Evolutionary conservation across 2,888 invertebrate species (phyloP).

Genomic region (Odontocolon sp.): DNA sequence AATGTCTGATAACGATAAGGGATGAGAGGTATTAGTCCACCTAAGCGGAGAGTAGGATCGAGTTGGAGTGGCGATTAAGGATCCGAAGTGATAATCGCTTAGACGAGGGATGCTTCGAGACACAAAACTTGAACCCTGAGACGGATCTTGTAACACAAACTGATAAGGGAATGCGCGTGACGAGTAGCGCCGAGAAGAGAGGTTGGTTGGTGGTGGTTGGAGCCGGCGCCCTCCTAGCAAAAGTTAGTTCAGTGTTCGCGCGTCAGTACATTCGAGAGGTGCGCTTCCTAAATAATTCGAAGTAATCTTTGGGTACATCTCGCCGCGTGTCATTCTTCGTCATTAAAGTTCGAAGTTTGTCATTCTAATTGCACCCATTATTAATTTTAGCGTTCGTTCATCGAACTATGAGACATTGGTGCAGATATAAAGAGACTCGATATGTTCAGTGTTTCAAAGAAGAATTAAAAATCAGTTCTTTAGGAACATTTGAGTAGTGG

Average conservation of each 20-base stretch:
- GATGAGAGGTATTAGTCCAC: neutral
- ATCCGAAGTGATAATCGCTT: neutral
- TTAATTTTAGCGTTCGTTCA: neutral
- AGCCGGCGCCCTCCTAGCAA: slow-evolving; percentile 70
- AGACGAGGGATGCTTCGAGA: neutral
- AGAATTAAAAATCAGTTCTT: neutral
- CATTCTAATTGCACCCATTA: neutral
- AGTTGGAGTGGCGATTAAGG: too few species aligned
- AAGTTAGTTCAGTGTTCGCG: slow-evolving; percentile 77
- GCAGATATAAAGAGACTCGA: neutral
- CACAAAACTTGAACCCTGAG: neutral
- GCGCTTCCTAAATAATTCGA: slow-evolving; percentile 31
- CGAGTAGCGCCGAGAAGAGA: slow-evolving; percentile 70
- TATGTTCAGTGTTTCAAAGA: slow-evolving; percentile 6
- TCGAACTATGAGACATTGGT: neutral
- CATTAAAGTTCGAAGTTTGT: neutral
- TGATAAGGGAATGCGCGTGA: slow-evolving; percentile 74
- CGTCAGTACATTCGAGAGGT: slow-evolving; percentile 73
- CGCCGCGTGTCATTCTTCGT: neutral
- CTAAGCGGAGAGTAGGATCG: neutral
- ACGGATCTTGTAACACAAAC: slow-evolving; percentile 5
- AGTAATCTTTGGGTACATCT: slow-evolving; percentile 11
- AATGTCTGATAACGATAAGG: too few species aligned
- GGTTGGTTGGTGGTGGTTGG: slow-evolving; percentile 65
- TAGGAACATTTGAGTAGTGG: neutral